Conservation (phyloP, 2,888 invertebrate species). For the Zaprionus lineosus region DNA sequence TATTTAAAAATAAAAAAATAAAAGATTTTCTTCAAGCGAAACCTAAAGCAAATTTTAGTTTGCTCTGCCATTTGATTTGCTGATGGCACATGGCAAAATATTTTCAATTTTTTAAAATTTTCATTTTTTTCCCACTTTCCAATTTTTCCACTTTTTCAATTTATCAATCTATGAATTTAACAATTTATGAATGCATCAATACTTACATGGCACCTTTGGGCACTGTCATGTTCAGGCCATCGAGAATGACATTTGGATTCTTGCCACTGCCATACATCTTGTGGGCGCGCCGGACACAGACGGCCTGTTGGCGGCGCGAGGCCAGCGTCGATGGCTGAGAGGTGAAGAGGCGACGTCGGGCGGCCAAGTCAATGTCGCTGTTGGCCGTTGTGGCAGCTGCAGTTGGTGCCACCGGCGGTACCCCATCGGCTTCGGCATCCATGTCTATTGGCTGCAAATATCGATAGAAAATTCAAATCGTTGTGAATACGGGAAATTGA, state of each 20-base stretch:
- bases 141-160: too few species aligned
- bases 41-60: too few species aligned
- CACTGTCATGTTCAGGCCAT: constrained; percentile 95
- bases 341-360: constrained; percentile 84
- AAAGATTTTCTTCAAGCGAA: too few species aligned
- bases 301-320: constrained; percentile 90
- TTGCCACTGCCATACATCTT: constrained; percentile 92
- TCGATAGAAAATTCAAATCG: constrained; percentile 30
- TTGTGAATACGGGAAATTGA: constrained; percentile 39
- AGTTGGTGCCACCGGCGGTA: constrained; percentile 78
- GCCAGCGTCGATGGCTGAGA: constrained; percentile 88
- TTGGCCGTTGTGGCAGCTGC: constrained; percentile 62
- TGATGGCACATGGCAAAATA: too few species aligned
- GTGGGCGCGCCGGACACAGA: constrained; percentile 91
- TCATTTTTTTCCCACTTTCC: too few species aligned
- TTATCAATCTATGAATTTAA: too few species aligned
- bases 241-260: constrained; percentile 91
- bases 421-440: constrained; percentile 82
- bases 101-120: too few species aligned
- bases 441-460: constrained; percentile 57
- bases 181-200: not conserved
- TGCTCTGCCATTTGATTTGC: too few species aligned
- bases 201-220: constrained; percentile 94
- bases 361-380: constrained; percentile 84
- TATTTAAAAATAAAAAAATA: too few species aligned